Base-by-base conservation (phyloP, 23 tunicate genomes). In the Corella eumyota region DNA sequence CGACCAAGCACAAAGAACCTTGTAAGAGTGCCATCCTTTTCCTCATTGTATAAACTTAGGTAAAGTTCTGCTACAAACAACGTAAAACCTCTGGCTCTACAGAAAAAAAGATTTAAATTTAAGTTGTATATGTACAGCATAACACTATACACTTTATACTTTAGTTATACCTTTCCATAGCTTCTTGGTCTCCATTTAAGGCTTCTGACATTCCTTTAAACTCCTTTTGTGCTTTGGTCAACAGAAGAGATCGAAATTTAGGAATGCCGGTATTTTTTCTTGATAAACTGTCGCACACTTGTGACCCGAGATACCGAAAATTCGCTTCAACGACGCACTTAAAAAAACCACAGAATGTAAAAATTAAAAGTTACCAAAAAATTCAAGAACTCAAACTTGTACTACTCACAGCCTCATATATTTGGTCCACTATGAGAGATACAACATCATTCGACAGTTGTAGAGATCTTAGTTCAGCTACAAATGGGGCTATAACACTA, bases 301-400 rank as follows among this genome's bases (percentile, higher is more conserved):
- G 79, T 33, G 74, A 70, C 6, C 92, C 92, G 4, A 82, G 66
- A 33, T 82, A 82, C 21, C 73, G 58, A 26, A 82, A 82, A 44
- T 82, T 82, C n/a, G 44, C 64, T 45, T 74, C 80, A 22, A 64
- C 11, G 21, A 74, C 62, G 28, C 80, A 74, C 80, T 74, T 27
- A 28, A 70, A 36, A 33, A 27, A 32, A 64, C n/a, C n/a, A n/a
- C n/a, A n/a, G n/a, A 45, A 45, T 2, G 25, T 20, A 3, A 3
- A 9, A 26, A 19, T 56, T 56, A 2, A 52, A 7, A 25, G 2
- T 26, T 2, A 61, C 2, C 19, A 30, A 61, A 61, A 31, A 30
- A 3, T 17, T 3, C 3, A 56, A 3, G 33, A 4, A 29, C 28
- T 3, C 2, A 2, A n/a, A n/a, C n/a, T n/a, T n/a, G n/a, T n/a